Evolutionary conservation across 2,797 vertebrate genomes (phyloP).

Genomic region (Xenopus petersii): DNA sequence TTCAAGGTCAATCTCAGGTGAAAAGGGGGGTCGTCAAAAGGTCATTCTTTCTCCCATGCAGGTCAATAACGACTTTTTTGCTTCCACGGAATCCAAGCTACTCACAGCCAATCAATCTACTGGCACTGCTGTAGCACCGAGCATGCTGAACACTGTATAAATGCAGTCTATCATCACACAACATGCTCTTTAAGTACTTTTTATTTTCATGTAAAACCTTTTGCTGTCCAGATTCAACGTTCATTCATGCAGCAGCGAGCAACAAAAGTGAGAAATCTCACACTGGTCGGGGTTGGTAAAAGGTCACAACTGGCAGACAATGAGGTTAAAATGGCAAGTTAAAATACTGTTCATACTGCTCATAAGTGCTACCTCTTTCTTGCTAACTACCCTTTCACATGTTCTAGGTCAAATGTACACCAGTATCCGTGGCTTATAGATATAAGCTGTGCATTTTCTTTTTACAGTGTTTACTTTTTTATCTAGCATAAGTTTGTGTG

Average conservation of each 20-base stretch:
- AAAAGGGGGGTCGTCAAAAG: slow-evolving; percentile 85
- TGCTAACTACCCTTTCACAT: slow-evolving; percentile 95
- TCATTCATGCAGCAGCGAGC: slow-evolving; percentile 78
- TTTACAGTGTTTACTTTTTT: not conserved
- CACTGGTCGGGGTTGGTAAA: slow-evolving; percentile 96
- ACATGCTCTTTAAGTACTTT: slow-evolving; percentile 96
- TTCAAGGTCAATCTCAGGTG: slow-evolving; percentile 99
- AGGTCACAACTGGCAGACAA: slow-evolving; percentile 97
- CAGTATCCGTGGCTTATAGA: slow-evolving; percentile 67
- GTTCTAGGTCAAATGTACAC: slow-evolving; percentile 88
- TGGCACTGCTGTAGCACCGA: slow-evolving; percentile 69
- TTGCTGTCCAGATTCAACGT: slow-evolving; percentile 94
- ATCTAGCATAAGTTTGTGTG: not conserved
- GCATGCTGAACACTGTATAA: slow-evolving; percentile 85
- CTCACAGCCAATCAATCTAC: slow-evolving; percentile 79
- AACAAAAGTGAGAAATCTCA: slow-evolving; percentile 88
- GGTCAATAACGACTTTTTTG: slow-evolving; percentile 90
- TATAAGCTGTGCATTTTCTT: not conserved
- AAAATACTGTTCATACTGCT: slow-evolving; percentile 92
- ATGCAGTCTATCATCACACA: slow-evolving; percentile 96
- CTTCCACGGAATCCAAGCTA: slow-evolving; percentile 77
- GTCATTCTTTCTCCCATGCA: slow-evolving; percentile 83
- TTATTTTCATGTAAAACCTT: slow-evolving; percentile 98
- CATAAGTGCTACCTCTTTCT: slow-evolving; percentile 88
- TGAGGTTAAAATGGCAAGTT: slow-evolving; percentile 98